Percentiles rank a stretch among this genome's conserved stretches.
Conservation (phyloP, 2,888 invertebrate genomes). For the Drosophila anceps region DNA sequence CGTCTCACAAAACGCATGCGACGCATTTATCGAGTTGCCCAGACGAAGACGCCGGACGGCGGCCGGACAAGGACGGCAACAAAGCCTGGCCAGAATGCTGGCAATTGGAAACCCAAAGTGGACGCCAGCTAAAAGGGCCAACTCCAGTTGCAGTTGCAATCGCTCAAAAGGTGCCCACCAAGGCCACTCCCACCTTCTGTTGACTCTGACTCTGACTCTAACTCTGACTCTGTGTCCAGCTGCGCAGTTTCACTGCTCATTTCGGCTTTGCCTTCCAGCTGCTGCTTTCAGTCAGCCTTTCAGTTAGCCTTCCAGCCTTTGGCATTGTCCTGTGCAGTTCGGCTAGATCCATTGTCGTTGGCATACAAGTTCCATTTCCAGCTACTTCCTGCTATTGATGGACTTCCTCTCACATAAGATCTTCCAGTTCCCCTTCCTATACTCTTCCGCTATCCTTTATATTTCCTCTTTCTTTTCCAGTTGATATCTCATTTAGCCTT, state of each 20-base stretch:
- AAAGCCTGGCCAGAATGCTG: background rate
- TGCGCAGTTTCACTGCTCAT: background rate
- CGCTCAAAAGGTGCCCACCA: background rate
- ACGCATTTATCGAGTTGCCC: conserved; percentile 1
- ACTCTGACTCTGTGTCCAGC: background rate
- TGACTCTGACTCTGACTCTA: too few species aligned
- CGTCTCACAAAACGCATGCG: conserved; percentile 10
- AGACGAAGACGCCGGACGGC: background rate
- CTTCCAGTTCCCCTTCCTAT: background rate
- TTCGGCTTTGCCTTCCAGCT: background rate
- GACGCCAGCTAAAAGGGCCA: background rate
- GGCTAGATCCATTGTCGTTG: background rate
- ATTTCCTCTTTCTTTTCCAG: background rate
- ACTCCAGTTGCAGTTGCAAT: background rate
- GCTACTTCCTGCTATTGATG: background rate
- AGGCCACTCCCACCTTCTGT: background rate
- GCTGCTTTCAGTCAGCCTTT: background rate
- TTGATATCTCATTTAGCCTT: background rate
- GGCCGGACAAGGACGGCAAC: background rate
- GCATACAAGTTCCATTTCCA: background rate
- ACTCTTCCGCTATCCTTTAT: background rate
- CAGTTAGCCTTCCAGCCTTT: background rate
- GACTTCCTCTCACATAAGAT: background rate
- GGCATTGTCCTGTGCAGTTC: background rate
- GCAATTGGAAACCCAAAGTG: background rate